Conservation (phyloP, 2,113 vertebrate genomes). For the Pseudolaguvia tuberculata region DNA sequence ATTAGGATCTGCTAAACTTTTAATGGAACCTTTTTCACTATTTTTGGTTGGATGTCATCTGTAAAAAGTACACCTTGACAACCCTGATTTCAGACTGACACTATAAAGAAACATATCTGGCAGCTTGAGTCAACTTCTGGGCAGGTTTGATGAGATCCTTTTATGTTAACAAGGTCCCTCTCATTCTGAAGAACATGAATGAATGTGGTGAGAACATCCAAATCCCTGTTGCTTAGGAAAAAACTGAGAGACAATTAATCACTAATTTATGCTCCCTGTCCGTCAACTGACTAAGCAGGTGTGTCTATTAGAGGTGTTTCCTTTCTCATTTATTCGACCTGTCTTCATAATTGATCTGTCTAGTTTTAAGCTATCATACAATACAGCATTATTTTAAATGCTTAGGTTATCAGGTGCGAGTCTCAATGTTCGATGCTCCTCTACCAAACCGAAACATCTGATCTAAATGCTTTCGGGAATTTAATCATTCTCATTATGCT, state of each 20-base stretch:
- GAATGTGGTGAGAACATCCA: conserved; percentile 11
- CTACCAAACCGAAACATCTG: no score
- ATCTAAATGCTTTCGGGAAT: no score
- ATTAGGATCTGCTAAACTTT: conserved; percentile 17
- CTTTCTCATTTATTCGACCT: conserved; percentile 45
- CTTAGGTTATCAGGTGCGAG: background rate
- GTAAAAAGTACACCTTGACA: background rate
- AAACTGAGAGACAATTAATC: conserved; percentile 27
- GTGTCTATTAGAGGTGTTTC: conserved; percentile 36
- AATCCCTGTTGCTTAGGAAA: conserved; percentile 16
- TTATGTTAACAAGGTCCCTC: conserved; percentile 36
- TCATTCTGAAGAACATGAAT: conserved; percentile 20
- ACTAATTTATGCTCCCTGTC: conserved; percentile 22
- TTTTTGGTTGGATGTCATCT: conserved; percentile 28
- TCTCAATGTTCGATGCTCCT: no score
- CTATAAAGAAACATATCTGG: conserved; percentile 31
- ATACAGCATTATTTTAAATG: background rate
- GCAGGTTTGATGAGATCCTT: conserved; percentile 47
- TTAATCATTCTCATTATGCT: no score
- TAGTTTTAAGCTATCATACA: conserved; percentile 49
- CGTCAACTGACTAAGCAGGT: conserved; percentile 57
- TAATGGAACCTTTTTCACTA: conserved; percentile 27
- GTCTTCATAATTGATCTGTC: conserved; percentile 66
- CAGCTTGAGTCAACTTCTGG: conserved; percentile 13
- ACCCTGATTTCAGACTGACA: conserved; percentile 26